Evolutionary conservation across 1,140 invertebrate genomes (phyloP), one percentile per base, ranked within the genome.

Genomic region (Tetraneura akinire): DNA sequence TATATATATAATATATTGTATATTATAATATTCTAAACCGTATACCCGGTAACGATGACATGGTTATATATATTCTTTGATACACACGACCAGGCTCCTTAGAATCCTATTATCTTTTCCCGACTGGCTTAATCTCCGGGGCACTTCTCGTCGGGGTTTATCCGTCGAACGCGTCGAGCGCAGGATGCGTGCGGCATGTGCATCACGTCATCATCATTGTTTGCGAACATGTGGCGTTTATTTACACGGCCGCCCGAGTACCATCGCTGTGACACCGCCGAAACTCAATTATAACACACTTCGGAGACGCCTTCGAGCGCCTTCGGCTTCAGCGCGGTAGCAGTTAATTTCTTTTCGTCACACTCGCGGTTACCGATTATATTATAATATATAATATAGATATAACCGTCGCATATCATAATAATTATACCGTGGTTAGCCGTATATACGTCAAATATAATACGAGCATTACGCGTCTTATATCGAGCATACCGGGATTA

Each of bases 31-130:
- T 37, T 4, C 32, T 14, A 51, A 3, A 51, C 49, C 49, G 14
- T 16, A 18, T 51, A 51, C 16, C 51, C 18, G 51, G 51, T 53
- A 53, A 21, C 51, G 32, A 37, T 37, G 32, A 37, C 32, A 8
- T 37, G 32, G 32, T 37, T 37, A 37, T n/a, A n/a, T 8, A 8
- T n/a, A n/a, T 53, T 53, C 18, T 53, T 53, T 53, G 18, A 18
- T 16, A 14, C 49, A 14, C 13, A 23, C n/a, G 51, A 21, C 64
- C 1, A 45, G 16, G n/a, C 37, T 8, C 3, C 29, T 47, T 23
- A 23, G 53, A 42, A 76, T 76, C 32, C 32, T 76, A 76, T 76
- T 76, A 57, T 42, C 51, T 57, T 57, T 57, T 76, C 29, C 47
- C 73, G 32, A 53, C 42, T 42, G 73, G 29, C 51, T 76, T 76